Conservation (phyloP, 2,797 vertebrate genomes). For the Amniataba percoides region DNA sequence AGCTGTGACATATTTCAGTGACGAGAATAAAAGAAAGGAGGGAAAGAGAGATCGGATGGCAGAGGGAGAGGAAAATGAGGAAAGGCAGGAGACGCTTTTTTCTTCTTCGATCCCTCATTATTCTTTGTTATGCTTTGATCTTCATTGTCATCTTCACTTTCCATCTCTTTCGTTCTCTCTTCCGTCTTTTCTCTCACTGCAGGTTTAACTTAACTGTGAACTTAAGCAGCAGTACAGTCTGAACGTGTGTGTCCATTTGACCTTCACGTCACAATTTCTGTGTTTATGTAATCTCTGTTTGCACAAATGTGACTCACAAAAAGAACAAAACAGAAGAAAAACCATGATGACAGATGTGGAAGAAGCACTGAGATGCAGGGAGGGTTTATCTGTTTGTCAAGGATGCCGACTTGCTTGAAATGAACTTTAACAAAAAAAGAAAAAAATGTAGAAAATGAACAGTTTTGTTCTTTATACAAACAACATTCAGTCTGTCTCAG, state of each 20-base stretch:
- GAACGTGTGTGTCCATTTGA: neutral
- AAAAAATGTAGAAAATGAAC: neutral
- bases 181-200: neutral
- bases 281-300: neutral
- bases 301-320: neutral
- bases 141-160: conserved; percentile 23
- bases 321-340: neutral
- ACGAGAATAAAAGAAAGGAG: neutral
- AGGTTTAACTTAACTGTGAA: neutral
- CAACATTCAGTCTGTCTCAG: neutral
- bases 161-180: neutral
- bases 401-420: too few species aligned
- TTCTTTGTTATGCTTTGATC: conserved; percentile 39
- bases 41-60: neutral
- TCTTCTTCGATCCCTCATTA: conserved; percentile 34
- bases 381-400: too few species aligned
- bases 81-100: conserved; percentile 19
- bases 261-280: neutral
- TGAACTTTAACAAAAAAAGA: too few species aligned
- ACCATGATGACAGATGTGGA: neutral
- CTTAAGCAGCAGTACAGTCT: too few species aligned
- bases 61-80: conserved; percentile 5
- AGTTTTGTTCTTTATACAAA: neutral
- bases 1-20: neutral
- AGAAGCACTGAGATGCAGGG: neutral